Conservation (phyloP, 2,888 invertebrate genomes). For the Alviniconcha strummeri region DNA sequence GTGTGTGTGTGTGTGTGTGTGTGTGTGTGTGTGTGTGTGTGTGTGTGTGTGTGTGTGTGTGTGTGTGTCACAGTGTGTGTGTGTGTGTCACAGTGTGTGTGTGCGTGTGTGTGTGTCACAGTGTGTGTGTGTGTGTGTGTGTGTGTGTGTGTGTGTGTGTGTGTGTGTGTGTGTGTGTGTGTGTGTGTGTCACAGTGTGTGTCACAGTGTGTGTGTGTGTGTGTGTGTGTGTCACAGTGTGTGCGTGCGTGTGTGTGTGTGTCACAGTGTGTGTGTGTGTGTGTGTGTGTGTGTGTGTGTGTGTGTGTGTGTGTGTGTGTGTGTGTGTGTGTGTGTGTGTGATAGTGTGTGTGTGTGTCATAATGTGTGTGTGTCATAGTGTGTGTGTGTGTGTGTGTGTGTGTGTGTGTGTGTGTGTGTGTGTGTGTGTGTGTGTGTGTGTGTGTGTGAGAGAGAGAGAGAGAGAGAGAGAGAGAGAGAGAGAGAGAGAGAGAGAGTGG, state of each 20-base stretch:
- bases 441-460: not conserved
- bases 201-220: too few species aligned
- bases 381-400: slow-evolving; percentile 1
- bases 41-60: not conserved
- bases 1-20: not conserved
- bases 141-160: not conserved
- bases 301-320: not conserved
- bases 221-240: too few species aligned
- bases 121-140: slow-evolving; percentile 2
- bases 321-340: not conserved
- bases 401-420: not conserved
- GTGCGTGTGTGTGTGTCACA: not conserved
- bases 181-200: not conserved
- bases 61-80: too few species aligned
- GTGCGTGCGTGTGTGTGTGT: not conserved
- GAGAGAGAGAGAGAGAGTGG: not conserved
- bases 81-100: not conserved
- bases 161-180: not conserved
- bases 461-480: slow-evolving; percentile 1
- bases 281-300: slow-evolving; percentile 1
- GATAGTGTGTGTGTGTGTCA: slow-evolving; percentile 1
- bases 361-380: not conserved
- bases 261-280: not conserved
- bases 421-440: not conserved
- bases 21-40: not conserved